Conservation (phyloP, 2,113 vertebrate genomes). For the Oenanthe oenanthe region DNA sequence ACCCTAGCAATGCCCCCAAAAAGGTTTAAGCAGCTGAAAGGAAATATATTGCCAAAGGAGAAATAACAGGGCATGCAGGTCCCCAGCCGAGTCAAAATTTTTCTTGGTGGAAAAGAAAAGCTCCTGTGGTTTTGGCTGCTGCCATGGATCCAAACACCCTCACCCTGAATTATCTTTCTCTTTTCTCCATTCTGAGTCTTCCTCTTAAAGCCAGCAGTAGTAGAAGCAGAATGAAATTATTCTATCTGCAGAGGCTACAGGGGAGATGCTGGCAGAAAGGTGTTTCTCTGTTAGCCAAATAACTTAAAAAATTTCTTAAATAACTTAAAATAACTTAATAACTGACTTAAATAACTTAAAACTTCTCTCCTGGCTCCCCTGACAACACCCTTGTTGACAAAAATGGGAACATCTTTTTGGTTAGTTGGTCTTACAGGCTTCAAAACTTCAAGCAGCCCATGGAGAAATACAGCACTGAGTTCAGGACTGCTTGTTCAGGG, state of each 20-base stretch:
- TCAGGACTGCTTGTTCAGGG: background rate
- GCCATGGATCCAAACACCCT: background rate
- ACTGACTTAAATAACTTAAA: too few species aligned
- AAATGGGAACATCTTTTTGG: background rate
- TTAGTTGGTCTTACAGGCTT: background rate
- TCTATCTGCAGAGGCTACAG: background rate
- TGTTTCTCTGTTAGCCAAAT: background rate
- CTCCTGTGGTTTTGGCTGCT: background rate
- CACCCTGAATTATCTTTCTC: background rate
- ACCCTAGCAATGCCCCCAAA: background rate
- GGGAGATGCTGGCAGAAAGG: background rate
- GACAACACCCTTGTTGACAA: rapidly evolving
- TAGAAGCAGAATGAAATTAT: background rate
- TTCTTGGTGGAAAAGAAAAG: background rate
- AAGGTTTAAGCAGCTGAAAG: background rate
- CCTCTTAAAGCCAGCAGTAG: background rate
- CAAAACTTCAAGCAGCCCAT: background rate
- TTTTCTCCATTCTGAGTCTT: background rate
- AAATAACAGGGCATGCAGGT: background rate
- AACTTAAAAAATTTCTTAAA: background rate
- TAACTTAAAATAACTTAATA: too few species aligned
- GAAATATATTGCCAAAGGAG: background rate
- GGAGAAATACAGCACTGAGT: rapidly evolving
- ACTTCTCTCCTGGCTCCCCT: background rate
- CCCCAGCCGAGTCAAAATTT: background rate